phyloP scores from a whole-genome alignment of 2,888 invertebrate genomes.

The Stegana nigrithorax region DNA sequence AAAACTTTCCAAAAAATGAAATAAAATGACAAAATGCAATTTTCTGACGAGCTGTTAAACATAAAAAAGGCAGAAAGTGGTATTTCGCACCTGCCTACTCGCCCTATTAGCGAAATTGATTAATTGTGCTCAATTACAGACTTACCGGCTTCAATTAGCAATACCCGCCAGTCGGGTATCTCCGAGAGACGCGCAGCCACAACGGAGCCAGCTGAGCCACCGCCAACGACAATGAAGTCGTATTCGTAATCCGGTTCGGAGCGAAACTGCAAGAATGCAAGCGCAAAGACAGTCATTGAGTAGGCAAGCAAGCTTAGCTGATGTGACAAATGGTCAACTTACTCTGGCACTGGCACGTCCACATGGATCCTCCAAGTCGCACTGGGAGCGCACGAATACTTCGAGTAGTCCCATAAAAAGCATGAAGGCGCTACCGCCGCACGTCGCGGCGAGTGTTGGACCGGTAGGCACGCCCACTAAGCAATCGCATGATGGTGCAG shows the following conservation, averaged over 20 bases:
- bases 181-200: constrained; percentile 68
- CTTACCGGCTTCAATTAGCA: constrained; percentile 69
- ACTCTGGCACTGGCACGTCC: constrained; percentile 75
- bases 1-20: no score
- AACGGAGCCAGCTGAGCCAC: constrained; percentile 68
- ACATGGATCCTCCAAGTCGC: constrained; percentile 89
- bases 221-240: constrained; percentile 68
- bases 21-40: no score
- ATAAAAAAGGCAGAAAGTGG: no score
- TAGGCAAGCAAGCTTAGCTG: background rate
- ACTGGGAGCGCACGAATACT: constrained; percentile 86
- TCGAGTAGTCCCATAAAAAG: constrained; percentile 90
- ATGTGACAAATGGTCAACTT: constrained; percentile 32
- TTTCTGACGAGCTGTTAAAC: no score
- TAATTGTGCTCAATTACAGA: no score
- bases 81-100: no score
- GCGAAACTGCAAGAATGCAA: constrained; percentile 65
- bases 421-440: constrained; percentile 88
- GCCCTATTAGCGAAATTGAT: no score
- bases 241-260: constrained; percentile 68
- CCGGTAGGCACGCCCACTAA: constrained; percentile 81
- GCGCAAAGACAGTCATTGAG: no score
- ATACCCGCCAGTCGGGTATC: constrained; percentile 67
- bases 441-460: constrained; percentile 86
- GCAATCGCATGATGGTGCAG: constrained; percentile 76